Evolutionary conservation across 2,888 invertebrate species (phyloP).

Genomic region (Tinea pellionella): DNA sequence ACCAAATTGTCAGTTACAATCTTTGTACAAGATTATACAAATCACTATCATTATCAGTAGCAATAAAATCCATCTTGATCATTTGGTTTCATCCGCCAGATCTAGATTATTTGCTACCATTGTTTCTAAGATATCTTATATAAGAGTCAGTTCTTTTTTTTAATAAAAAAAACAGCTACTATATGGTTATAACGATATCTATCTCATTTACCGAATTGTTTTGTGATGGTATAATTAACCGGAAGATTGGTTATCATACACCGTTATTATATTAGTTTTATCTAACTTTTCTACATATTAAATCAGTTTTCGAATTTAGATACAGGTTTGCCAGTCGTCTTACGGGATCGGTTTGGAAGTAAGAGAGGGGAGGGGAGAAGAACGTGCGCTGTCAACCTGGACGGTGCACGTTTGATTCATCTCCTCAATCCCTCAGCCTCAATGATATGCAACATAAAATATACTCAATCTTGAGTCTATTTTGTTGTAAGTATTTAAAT

Average conservation of each 20-base stretch:
- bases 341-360: too few species aligned
- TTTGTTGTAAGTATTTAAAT: not conserved
- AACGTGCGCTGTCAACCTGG: too few species aligned
- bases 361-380: too few species aligned
- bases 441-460: too few species aligned
- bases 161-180: not conserved
- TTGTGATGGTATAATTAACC: too few species aligned
- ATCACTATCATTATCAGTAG: not conserved
- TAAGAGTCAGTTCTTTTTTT: not conserved
- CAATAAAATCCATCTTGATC: not conserved
- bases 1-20: not conserved
- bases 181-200: not conserved
- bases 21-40: not conserved
- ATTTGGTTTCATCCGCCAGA: not conserved
- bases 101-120: not conserved
- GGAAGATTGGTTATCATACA: not conserved
- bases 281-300: too few species aligned
- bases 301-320: too few species aligned
- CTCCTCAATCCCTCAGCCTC: too few species aligned
- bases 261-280: too few species aligned
- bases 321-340: too few species aligned
- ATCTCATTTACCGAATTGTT: not conserved
- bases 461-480: too few species aligned
- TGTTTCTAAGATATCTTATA: not conserved
- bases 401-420: too few species aligned